Evolutionary conservation across 2,797 vertebrate species (phyloP), one percentile per base, ranked within the genome.

Genomic region (Enteromius viviparus): DNA sequence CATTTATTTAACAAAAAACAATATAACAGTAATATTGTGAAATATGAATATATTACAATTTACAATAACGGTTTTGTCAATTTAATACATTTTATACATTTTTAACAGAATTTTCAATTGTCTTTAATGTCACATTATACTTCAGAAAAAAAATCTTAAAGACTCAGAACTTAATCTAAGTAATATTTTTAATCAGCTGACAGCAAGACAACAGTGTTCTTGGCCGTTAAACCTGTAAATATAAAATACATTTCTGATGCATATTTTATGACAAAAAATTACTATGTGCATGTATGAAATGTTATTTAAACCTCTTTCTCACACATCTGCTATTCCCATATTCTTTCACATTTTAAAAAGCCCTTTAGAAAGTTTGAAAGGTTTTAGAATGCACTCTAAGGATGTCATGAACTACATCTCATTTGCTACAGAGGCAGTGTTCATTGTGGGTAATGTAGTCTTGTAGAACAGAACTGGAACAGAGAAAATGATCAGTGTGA

Each of bases 361-460:
- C 1, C n/a, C 12, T 6, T 6, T 60, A 60, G 55, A 26, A 60
- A 6, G 55, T 23, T 60, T 58, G 10, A 10, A 23, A 49, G 26
- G 19, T 55, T 68, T 53, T 70, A 70, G 17, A 69, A 65, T 34
- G 12, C 29, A 19, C 60, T 65, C 6, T 29, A 9, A 40, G n/a
- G n/a, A 40, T 69, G 15, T 55, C 26, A 55, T 45, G 66, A 12
- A 70, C 37, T 40, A 34, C 17, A 72, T 29, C 47, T 72, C 47
- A 34, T n/a, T 74, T 53, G 32, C 53, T 58, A 40, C 15, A 15
- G 82, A 47, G 78, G 70, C 81, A 70, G 21, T 42, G 53, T 55
- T 75, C 79, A 84, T 84, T 26, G 42, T 84, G 68, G 82, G 82
- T 82, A 76, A 81, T 66, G 78, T 78, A 81, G 85, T 82, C 76